Evolutionary conservation across 1,140 invertebrate species (phyloP).

Genomic region (Sesamia nonagrioides): DNA sequence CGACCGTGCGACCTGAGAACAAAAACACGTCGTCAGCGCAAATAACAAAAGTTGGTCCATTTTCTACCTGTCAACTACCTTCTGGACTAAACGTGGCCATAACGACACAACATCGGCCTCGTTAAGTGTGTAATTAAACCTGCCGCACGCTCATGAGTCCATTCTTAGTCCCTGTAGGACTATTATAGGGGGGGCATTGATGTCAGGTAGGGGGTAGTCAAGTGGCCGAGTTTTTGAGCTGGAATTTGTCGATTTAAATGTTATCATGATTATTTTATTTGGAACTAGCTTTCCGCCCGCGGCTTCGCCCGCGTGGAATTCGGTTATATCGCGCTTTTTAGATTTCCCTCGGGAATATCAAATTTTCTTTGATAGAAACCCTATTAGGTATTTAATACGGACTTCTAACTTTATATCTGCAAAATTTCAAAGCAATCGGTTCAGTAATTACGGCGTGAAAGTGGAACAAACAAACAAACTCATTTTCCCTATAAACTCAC

Average conservation of each 20-base stretch:
- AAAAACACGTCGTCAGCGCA: conserved; percentile 22
- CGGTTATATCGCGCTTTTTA: too few species aligned
- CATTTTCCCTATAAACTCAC: too few species aligned
- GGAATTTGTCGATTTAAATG: too few species aligned
- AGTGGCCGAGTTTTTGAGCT: background rate
- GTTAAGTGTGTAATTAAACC: conserved; percentile 24
- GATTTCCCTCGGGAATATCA: too few species aligned
- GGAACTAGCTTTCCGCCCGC: too few species aligned
- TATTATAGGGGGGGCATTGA: conserved; percentile 19
- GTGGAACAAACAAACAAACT: too few species aligned
- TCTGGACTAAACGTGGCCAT: background rate
- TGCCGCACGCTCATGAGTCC: conserved; percentile 23
- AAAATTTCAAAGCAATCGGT: too few species aligned
- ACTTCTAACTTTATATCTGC: too few species aligned
- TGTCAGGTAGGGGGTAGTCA: background rate
- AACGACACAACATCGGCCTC: conserved; percentile 31
- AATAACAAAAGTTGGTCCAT: conserved; percentile 37
- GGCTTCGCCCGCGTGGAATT: too few species aligned
- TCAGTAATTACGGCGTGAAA: too few species aligned
- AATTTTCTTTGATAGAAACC: too few species aligned
- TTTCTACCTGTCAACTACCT: conserved; percentile 37
- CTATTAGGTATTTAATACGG: too few species aligned
- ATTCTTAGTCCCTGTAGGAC: conserved; percentile 34
- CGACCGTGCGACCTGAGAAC: background rate
- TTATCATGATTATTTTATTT: background rate